These are phyloP conservation scores for Andinoacara biseriatus DNA, from an alignment of 2,113 vertebrate species.

Conservation along the genomic window DNA sequence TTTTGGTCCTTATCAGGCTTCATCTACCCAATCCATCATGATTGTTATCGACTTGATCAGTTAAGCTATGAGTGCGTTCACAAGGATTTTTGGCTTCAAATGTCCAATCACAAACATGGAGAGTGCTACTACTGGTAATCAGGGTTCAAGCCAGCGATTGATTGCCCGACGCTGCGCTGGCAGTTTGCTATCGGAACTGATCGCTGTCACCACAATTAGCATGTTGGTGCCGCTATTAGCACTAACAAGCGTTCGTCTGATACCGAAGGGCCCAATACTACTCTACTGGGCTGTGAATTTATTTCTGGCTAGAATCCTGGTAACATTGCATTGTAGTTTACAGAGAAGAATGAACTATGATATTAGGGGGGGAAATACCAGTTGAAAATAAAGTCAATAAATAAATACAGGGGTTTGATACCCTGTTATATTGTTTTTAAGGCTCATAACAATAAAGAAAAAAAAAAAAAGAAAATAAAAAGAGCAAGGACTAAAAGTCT, in stretches of 20 bases:
- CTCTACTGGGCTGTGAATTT: too few relatives aligned
- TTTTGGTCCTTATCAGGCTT: too few relatives aligned
- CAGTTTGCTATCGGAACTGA: too few relatives aligned
- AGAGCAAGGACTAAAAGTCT: not conserved
- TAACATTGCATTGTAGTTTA: not conserved
- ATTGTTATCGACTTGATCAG: not conserved
- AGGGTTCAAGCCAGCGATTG: too few relatives aligned
- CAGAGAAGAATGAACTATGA: not conserved
- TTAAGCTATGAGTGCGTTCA: not conserved
- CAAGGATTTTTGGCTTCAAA: not conserved
- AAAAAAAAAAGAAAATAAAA: not conserved
- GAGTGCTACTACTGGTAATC: not conserved
- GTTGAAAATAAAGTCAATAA: not conserved
- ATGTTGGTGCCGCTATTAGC: too few relatives aligned
- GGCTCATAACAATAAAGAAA: not conserved
- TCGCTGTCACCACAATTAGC: too few relatives aligned
- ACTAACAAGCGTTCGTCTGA: too few relatives aligned
- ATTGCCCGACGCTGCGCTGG: too few relatives aligned
- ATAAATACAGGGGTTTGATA: not conserved
- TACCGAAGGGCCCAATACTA: too few relatives aligned
- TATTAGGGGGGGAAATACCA: not conserved
- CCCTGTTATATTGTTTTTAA: too few relatives aligned
- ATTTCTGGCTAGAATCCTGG: too few relatives aligned
- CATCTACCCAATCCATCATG: too few relatives aligned
- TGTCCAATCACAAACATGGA: not conserved